Evolutionary conservation across 2,113 vertebrate species (phyloP), one percentile per base, ranked within the genome.

Genomic region (Lycocorax pyrrhopterus): DNA sequence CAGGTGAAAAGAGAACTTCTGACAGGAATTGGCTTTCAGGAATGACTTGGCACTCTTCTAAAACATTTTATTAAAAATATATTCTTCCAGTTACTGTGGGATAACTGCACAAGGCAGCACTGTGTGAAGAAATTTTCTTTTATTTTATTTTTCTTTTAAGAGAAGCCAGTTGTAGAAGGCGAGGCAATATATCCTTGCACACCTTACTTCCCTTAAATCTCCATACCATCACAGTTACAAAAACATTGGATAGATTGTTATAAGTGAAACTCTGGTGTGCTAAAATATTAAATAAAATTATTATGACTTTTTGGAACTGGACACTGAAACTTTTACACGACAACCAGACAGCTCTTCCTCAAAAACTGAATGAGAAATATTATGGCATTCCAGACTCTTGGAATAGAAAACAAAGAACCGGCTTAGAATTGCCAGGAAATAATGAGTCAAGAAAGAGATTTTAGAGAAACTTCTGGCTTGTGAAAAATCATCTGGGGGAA

Each of bases 371-470:
- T 69, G 63, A 89, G 64, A 89, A 91, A 80, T 88, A 66, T 47
- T 85, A 67, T 47, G 35, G 37, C 46, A 69, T 96, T 93, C 81
- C 84, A 94, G 78, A 67, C 15, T 83, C 62, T 35, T 83, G 88
- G 83, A 96, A 66, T 16, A 83, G 59, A 73, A 94, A 90, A 80
- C 63, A 93, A 85, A 93, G 82, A 85, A 66, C 16, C 0, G 0
- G 30, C 55, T 87, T 49, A 71, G 68, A 84, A 81, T 52, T 4
- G 13, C 83, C 86, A 94, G 89, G 90, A 96, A 96, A 93, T 85
- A 80, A 59, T 47, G 74, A 96, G 43, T 47, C 74, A 90, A 91
- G 52, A 86, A 85, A 33, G 44, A 73, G 52, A 85, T 85, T 85
- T 87, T 53, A 83, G n/a, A 89, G 41, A 82, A 75, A 83, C 13